Evolutionary conservation across 2,113 vertebrate genomes (phyloP).

Genomic region (Panthera tigris): DNA sequence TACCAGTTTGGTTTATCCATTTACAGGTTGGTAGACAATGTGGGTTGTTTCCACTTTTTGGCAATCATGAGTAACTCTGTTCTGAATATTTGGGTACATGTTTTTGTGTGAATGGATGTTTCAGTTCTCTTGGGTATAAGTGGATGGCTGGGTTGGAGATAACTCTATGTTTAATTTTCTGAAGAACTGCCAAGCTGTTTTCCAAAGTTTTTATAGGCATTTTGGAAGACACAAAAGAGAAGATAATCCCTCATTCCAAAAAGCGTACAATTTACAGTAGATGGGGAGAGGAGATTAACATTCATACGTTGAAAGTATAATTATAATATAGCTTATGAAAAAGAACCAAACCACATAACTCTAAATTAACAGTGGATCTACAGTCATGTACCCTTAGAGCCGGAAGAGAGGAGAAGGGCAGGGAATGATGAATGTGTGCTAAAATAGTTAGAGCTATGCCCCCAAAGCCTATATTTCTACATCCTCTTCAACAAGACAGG

Average conservation of each 20-base stretch:
- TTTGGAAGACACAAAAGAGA: constrained; percentile 16
- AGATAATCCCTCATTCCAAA: not conserved
- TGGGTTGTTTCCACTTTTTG: not conserved
- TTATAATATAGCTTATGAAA: not conserved
- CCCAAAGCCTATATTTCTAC: not conserved
- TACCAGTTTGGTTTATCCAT: not conserved
- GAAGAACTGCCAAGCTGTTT: not conserved
- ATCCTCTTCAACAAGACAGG: not conserved
- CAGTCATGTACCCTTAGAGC: not conserved
- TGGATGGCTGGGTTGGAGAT: not conserved
- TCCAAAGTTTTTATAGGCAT: constrained; percentile 20
- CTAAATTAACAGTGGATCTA: not conserved
- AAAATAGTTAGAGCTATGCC: not conserved
- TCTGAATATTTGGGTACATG: not conserved
- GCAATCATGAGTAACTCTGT: not conserved
- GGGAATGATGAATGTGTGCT: not conserved
- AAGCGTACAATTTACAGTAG: not conserved
- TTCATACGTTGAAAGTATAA: not conserved
- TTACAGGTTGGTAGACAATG: not conserved
- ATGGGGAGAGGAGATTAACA: not conserved
- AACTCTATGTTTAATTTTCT: constrained; percentile 6
- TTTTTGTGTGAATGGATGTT: constrained; percentile 18
- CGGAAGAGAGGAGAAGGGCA: not conserved
- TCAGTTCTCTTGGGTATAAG: not conserved
- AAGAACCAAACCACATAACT: not conserved